phyloP scores from a whole-genome alignment of 2,113 vertebrate species.

The Petaurus breviceps region DNA sequence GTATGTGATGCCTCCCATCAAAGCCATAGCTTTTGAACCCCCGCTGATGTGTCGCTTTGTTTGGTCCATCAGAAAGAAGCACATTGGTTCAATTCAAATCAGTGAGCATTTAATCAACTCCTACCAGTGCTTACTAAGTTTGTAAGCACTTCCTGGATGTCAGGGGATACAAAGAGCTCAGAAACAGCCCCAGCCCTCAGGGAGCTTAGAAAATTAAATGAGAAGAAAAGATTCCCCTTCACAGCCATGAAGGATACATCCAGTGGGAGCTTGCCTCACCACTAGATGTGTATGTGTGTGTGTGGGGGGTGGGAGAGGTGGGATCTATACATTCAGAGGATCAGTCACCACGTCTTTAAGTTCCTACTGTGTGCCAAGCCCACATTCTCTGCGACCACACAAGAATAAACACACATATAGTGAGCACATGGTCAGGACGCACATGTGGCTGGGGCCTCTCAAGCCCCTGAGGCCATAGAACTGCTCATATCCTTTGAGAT shows the following conservation, averaged over 20 bases:
- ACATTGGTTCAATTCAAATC: no score
- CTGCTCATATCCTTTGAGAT: not conserved
- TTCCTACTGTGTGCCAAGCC: not conserved
- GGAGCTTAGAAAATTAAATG: not conserved
- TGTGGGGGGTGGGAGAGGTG: not conserved
- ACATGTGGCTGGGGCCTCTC: no score
- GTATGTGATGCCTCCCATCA: not conserved
- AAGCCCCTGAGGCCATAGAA: no score
- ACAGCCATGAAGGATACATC: not conserved
- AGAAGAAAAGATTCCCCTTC: not conserved
- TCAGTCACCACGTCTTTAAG: not conserved
- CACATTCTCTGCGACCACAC: not conserved
- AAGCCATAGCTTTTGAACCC: not conserved
- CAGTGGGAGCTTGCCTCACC: not conserved
- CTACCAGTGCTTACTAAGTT: no score
- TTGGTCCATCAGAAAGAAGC: not conserved
- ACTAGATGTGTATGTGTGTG: not conserved
- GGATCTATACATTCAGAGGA: not conserved
- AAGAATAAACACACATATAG: not conserved
- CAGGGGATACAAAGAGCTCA: not conserved
- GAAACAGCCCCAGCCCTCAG: not conserved
- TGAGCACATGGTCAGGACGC: no score
- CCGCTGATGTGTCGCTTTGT: not conserved
- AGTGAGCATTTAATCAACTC: no score
- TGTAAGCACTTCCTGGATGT: no score